Base-by-base conservation (phyloP, 1,140 invertebrate genomes). In the Drosophila paulistorum region DNA sequence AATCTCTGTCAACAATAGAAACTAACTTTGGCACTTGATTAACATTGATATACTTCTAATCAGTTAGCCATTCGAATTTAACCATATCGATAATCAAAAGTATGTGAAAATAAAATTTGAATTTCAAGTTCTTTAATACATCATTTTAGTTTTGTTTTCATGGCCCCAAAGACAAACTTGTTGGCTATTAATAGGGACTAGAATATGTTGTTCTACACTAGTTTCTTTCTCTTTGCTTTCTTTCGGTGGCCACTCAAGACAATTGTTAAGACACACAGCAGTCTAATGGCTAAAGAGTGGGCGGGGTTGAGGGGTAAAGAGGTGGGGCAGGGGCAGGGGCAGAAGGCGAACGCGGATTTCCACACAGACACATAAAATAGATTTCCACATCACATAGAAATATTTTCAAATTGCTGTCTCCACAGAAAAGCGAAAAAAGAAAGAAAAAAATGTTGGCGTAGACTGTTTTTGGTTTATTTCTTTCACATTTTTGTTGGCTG, bases 401-500 rank as follows among this genome's bases (percentile, higher is more conserved):
- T 68, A 17, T 23, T 26, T 60, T 77, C 20, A 11, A 51, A 23
- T n/a, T 57, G 39, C 30, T 68, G 72, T 74, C 70, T 73, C 45
- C 26, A 37, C 57, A 13, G 23, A 26, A 26, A 26, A 26, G 23
- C 26, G n/a, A n/a, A n/a, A n/a, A 6, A 6, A 6, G n/a, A 58
- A 37, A 37, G 1, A 37, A 37, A 37, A 37, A 60, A 76, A 74
- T 76, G 41, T 75, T 59, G 74, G 57, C 48, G 65, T 39, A 68
- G 17, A 68, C 61, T 11, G 35, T 35, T 72, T 64, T 35, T 51
- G 54, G 57, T 54, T 59, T 73, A 37, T 58, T 68, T 48, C 14
- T 81, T 74, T 37, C 35, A 11, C 30, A 30, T 30, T 30, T 30
- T 37, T 11, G 5, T 78, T 87, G 83, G 75, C 71, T 30, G 51